These are phyloP conservation scores for Tetranychus urticae DNA, from an alignment of 1,140 invertebrate species.

Conservation along the genomic window DNA sequence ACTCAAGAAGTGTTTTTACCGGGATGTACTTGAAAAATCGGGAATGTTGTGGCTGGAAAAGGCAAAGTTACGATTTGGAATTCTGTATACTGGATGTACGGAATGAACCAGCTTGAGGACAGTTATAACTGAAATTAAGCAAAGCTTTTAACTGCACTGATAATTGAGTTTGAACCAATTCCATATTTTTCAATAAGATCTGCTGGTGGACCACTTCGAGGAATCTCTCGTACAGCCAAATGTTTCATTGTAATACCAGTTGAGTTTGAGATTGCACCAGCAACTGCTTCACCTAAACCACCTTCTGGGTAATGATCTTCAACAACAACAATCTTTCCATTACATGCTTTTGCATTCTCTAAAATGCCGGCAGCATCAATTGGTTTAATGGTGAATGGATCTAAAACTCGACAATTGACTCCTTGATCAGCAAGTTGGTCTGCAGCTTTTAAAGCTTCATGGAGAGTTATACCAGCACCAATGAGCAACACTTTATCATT, in stretches of 20 bases:
- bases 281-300: constrained; percentile 83
- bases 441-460: constrained; percentile 67
- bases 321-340: constrained; percentile 64
- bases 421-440: constrained; percentile 36
- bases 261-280: constrained; percentile 34
- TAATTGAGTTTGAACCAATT: constrained; percentile 55
- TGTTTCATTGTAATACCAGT: constrained; percentile 51
- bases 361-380: constrained; percentile 55
- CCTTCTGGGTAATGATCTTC: constrained; percentile 94
- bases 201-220: constrained; percentile 65
- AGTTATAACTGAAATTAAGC: too few relatives aligned
- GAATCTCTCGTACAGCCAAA: constrained; percentile 58
- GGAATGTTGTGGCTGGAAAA: too few relatives aligned
- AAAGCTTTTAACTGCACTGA: constrained; percentile 30
- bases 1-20: too few relatives aligned
- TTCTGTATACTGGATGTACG: too few relatives aligned
- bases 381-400: constrained; percentile 89
- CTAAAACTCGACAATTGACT: constrained; percentile 51
- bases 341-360: constrained; percentile 46
- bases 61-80: too few relatives aligned
- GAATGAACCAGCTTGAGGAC: too few relatives aligned
- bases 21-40: too few relatives aligned
- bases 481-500: constrained; percentile 60
- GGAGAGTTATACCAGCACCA: constrained; percentile 73
- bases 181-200: constrained; percentile 60